These are phyloP conservation scores for Hirtodrosophila confusa DNA, from an alignment of 2,888 invertebrate genomes.

Conservation along the genomic window DNA sequence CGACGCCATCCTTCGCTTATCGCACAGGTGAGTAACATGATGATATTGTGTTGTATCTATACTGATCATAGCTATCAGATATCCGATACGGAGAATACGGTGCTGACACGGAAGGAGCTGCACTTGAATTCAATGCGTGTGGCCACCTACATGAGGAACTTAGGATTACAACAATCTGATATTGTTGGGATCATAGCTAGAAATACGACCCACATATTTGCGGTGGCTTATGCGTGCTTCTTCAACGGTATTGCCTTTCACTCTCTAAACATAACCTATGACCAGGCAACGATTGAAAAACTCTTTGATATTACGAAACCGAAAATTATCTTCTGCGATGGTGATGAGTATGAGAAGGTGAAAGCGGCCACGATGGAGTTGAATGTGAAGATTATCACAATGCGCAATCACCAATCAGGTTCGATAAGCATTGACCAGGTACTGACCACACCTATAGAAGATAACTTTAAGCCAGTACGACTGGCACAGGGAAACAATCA, in stretches of 20 bases:
- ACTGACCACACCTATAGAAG: not conserved
- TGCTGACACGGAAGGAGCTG: slow-evolving; percentile 32
- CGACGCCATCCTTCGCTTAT: not conserved
- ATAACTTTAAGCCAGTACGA: slow-evolving; percentile 34
- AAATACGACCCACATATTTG: slow-evolving; percentile 51
- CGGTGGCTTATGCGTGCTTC: slow-evolving; percentile 46
- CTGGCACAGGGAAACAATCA: slow-evolving; percentile 54
- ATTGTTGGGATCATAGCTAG: slow-evolving; percentile 52
- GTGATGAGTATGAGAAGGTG: slow-evolving; percentile 10
- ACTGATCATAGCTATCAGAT: slow-evolving; percentile 15
- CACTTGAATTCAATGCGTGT: slow-evolving; percentile 40
- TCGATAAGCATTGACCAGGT: slow-evolving; percentile 2
- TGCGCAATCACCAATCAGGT: slow-evolving; percentile 4
- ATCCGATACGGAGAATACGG: slow-evolving; percentile 36
- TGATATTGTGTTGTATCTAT: too few species aligned
- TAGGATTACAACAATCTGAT: slow-evolving; percentile 47
- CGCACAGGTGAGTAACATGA: too few species aligned
- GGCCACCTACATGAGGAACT: slow-evolving; percentile 35
- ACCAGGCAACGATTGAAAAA: slow-evolving; percentile 21
- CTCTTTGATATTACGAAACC: slow-evolving; percentile 45
- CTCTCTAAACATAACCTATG: slow-evolving; percentile 28
- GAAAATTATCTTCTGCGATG: slow-evolving; percentile 26
- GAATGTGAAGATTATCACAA: slow-evolving; percentile 7
- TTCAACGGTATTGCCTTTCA: slow-evolving; percentile 49
- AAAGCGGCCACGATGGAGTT: not conserved